Percentiles rank a stretch among this genome's conserved stretches.
phyloP scores from a whole-genome alignment of 1,140 invertebrate genomes.

The Pseudomyrmex concolor region DNA sequence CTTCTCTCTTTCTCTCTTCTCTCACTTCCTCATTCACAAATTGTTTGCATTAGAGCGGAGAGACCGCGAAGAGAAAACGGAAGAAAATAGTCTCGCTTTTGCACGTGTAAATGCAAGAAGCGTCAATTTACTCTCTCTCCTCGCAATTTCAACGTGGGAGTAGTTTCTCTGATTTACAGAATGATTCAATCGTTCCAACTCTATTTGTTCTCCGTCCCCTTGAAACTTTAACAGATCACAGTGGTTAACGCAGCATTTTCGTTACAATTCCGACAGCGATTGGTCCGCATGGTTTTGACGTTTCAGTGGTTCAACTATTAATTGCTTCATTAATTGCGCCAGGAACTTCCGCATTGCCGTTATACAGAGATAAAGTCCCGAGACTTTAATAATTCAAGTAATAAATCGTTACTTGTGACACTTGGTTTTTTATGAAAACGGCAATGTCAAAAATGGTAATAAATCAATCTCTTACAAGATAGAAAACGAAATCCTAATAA shows the following conservation, averaged over 20 bases:
- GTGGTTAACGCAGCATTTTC: constrained; percentile 28
- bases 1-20: too few species aligned
- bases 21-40: too few species aligned
- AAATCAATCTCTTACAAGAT: neutral
- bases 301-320: constrained; percentile 46
- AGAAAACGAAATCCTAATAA: neutral
- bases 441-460: neutral
- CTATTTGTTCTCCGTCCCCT: neutral
- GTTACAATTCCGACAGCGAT: constrained; percentile 64
- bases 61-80: neutral
- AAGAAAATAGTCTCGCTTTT: constrained; percentile 34
- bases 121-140: constrained; percentile 44
- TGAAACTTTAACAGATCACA: constrained; percentile 55
- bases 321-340: constrained; percentile 39
- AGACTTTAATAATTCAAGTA: neutral
- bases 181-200: constrained; percentile 48
- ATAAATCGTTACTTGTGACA: constrained; percentile 12
- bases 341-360: constrained; percentile 9
- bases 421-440: neutral
- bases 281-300: constrained; percentile 49
- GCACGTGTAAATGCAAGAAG: neutral
- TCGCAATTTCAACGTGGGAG: neutral
- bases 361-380: neutral
- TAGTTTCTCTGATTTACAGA: constrained; percentile 58
- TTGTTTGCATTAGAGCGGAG: neutral